These are phyloP conservation scores for Rhinatrema bivittatum DNA, from an alignment of 2,797 vertebrate species.

Conservation along the genomic window DNA sequence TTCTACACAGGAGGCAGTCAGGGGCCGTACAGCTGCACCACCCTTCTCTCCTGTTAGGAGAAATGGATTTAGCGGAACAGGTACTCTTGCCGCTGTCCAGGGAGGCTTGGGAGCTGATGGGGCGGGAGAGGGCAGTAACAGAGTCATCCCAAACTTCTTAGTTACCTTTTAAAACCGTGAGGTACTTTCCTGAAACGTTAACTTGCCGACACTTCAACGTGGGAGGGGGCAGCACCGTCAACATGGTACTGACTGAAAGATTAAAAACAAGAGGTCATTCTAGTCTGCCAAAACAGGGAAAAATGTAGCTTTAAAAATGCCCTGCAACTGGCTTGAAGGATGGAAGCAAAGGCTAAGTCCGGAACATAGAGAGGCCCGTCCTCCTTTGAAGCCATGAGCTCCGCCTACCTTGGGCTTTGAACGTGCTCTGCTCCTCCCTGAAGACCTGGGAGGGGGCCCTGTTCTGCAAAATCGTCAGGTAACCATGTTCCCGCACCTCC, in stretches of 20 bases:
- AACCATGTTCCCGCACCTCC: constrained; percentile 79
- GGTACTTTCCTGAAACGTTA: constrained; percentile 79
- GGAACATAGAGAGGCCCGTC: neutral
- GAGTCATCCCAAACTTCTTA: neutral
- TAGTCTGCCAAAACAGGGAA: no score
- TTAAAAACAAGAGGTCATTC: neutral
- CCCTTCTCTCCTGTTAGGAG: no score
- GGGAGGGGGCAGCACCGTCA: constrained; percentile 83
- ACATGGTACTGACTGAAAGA: constrained; percentile 76
- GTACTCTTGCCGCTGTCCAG: no score
- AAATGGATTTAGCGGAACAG: no score
- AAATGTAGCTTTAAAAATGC: no score
- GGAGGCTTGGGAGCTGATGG: neutral
- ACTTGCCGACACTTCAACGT: constrained; percentile 83
- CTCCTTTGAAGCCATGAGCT: neutral
- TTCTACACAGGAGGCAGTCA: no score
- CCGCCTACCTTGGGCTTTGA: constrained; percentile 80
- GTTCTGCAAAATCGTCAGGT: constrained; percentile 80
- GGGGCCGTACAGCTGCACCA: no score
- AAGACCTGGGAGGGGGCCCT: constrained; percentile 81
- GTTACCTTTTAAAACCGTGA: constrained; percentile 82
- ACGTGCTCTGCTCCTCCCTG: constrained; percentile 80
- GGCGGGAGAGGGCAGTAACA: neutral
- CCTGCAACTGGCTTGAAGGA: no score
- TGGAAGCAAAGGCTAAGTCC: no score